phyloP scores from a whole-genome alignment of 2,113 vertebrate species.

The Seriola rivoliana region DNA sequence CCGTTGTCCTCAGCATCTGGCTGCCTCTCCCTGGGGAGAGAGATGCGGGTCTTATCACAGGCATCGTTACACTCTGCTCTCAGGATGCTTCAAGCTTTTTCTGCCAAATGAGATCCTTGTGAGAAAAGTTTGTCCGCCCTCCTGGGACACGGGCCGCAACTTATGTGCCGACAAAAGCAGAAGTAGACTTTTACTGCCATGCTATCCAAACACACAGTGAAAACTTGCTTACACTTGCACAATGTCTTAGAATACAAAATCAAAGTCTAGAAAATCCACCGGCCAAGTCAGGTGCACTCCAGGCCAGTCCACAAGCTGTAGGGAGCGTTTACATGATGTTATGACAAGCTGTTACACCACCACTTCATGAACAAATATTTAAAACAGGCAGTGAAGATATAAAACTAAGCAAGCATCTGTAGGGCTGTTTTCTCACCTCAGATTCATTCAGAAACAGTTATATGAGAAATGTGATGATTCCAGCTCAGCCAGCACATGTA shows the following conservation, averaged over 20 bases:
- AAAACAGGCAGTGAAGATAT: background rate
- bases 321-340: background rate
- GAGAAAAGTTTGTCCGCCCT: background rate
- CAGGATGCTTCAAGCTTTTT: conserved; percentile 7
- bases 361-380: background rate
- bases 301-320: background rate
- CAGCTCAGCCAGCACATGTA: background rate
- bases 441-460: background rate
- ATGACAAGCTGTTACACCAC: background rate
- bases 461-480: conserved; percentile 4
- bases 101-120: conserved; percentile 3
- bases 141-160: conserved; percentile 20
- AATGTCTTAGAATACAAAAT: background rate
- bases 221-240: background rate
- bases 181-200: background rate
- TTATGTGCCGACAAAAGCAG: background rate
- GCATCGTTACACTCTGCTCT: conserved; percentile 15
- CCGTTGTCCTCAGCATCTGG: conserved; percentile 83
- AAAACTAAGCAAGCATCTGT: background rate
- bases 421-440: background rate
- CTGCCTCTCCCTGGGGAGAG: conserved; percentile 84
- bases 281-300: background rate
- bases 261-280: background rate
- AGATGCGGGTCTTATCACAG: conserved; percentile 8
- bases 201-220: background rate